phyloP scores from a whole-genome alignment of 2,888 invertebrate genomes.

The Steinernema carpocapsae region DNA sequence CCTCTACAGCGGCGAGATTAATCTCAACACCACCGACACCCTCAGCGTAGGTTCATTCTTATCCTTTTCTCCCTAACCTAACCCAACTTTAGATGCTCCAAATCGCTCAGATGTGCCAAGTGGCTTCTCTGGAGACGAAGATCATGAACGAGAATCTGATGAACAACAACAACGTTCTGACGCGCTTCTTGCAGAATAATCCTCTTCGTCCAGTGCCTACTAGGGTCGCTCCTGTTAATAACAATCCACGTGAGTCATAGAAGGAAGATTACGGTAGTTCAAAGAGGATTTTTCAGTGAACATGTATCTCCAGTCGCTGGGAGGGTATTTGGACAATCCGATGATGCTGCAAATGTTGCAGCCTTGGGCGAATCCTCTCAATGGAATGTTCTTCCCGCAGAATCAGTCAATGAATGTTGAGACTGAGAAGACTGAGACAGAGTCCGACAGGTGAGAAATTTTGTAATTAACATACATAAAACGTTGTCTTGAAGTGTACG shows the following conservation, averaged over 20 bases:
- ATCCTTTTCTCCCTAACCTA: constrained; percentile 1
- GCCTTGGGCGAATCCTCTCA: constrained; percentile 15
- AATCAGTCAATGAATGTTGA: constrained; percentile 5
- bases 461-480: too few species aligned
- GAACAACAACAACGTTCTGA: constrained; percentile 37
- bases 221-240: neutral
- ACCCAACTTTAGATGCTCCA: constrained; percentile 39
- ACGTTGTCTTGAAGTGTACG: too few species aligned
- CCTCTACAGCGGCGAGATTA: constrained; percentile 51
- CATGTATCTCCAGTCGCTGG: constrained; percentile 37
- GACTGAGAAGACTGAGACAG: constrained; percentile 24
- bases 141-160: constrained; percentile 2
- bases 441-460: constrained; percentile 22
- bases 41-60: constrained; percentile 44
- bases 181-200: constrained; percentile 27
- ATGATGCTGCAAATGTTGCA: constrained; percentile 23
- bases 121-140: constrained; percentile 38
- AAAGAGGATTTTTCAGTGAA: constrained; percentile 37
- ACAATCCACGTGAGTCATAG: constrained; percentile 28
- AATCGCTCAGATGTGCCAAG: constrained; percentile 41
- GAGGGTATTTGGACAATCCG: constrained; percentile 26
- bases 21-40: constrained; percentile 39
- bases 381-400: constrained; percentile 12
- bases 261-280: constrained; percentile 7
- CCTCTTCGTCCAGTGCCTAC: constrained; percentile 17